phyloP scores from a whole-genome alignment of 2,888 invertebrate species.

The Philaethria dido region DNA sequence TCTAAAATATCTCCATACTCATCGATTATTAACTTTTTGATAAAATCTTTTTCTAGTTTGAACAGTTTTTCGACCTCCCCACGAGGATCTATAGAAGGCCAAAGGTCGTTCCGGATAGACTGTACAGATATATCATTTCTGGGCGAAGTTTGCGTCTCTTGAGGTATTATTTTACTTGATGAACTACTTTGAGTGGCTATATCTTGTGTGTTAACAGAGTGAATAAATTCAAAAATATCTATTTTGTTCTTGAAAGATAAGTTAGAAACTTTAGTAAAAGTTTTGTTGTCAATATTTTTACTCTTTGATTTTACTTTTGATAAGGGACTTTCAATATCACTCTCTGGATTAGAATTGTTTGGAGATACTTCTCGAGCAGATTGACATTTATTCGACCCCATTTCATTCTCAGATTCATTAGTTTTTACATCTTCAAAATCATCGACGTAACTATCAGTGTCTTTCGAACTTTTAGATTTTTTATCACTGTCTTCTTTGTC shows the following conservation, averaged over 20 bases:
- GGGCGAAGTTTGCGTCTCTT: slow-evolving; percentile 78
- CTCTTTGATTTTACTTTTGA: slow-evolving; percentile 12
- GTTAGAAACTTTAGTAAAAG: slow-evolving; percentile 61
- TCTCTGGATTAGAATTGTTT: slow-evolving; percentile 17
- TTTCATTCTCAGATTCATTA: slow-evolving; percentile 49
- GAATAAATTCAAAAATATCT: slow-evolving; percentile 75
- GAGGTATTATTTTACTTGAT: slow-evolving; percentile 61
- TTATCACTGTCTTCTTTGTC: slow-evolving; percentile 46
- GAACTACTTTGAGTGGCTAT: slow-evolving; percentile 71
- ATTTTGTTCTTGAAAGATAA: slow-evolving; percentile 72
- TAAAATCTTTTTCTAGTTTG: slow-evolving; percentile 74
- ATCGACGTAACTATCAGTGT: slow-evolving; percentile 68
- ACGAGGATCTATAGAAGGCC: slow-evolving; percentile 65
- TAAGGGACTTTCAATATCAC: slow-evolving; percentile 14
- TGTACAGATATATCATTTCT: slow-evolving; percentile 57
- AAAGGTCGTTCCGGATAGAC: slow-evolving; percentile 71
- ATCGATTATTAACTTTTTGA: slow-evolving; percentile 71
- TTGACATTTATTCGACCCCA: slow-evolving; percentile 39
- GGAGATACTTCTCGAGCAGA: slow-evolving; percentile 20
- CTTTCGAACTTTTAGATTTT: slow-evolving; percentile 50
- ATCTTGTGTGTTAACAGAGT: slow-evolving; percentile 71
- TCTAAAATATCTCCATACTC: slow-evolving; percentile 74
- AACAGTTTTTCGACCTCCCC: slow-evolving; percentile 71
- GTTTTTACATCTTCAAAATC: slow-evolving; percentile 79
- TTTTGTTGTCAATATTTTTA: slow-evolving; percentile 50